Evolutionary conservation across 2,797 vertebrate species (phyloP), one percentile per base, ranked within the genome.

Genomic region (Eidolon dupreanum): DNA sequence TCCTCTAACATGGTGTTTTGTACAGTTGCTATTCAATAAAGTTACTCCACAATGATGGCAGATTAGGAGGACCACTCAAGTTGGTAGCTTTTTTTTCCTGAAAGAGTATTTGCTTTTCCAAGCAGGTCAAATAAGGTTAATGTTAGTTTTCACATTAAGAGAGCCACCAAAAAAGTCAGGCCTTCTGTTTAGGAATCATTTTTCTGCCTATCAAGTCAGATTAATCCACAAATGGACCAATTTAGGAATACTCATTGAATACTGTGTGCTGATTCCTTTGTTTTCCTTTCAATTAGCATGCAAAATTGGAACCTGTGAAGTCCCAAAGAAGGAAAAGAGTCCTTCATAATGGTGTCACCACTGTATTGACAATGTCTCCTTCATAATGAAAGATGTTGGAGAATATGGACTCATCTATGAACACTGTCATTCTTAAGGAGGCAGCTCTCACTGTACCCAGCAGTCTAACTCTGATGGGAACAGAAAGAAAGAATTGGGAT

Each of bases 91-190:
- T 90, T 90, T 53, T 88, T 90, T 90, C 79, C 38, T 94, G 49
- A 46, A 68, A 94, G 59, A 90, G 11, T 90, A 53, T 93, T 97
- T 90, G 78, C 66, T 96, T 94, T 95, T 74, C 38, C 46, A 79
- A 90, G 49, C 55, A 66, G 59, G 49, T 90, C 68, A 88, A 79
- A 70, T 92, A 85, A 84, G 22, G 74, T 57, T 88, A 66, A 83
- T 89, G 46, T 86, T 85, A 59, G 41, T 95, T 96, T 81, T 96
- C 36, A 87, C 36, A 46, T 79, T 51, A 95, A 93, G 24, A 70
- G 22, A 73, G n/a, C 1, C 41, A 95, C 55, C 78, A 26, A 83
- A 43, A 84, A 90, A 82, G 68, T 57, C 53, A 82, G 43, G 31
- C 28, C 28, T 75, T 86, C 61, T 88, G 51, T 55, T 83, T 74